A percentile compares a stretch with the other conserved stretches of the same genome.
phyloP scores from a whole-genome alignment of 2,797 vertebrate genomes.

The Gila robusta region DNA sequence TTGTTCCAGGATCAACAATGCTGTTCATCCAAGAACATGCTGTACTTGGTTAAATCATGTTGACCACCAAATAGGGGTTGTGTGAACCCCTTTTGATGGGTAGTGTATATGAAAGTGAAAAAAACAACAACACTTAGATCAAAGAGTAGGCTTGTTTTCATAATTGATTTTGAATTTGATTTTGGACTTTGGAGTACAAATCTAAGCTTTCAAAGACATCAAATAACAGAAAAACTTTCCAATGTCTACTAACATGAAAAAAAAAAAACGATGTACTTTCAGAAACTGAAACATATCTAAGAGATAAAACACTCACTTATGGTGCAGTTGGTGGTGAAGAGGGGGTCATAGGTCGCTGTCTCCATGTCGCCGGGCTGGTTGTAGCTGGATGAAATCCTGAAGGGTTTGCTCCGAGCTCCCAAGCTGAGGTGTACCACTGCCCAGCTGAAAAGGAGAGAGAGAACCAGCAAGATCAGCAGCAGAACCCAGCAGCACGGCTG shows the following conservation, averaged over 20 bases:
- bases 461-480: conserved; percentile 78
- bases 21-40: background rate
- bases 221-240: background rate
- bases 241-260: background rate
- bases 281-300: background rate
- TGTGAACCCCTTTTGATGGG: too few relatives aligned
- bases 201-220: background rate
- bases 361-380: conserved; percentile 72
- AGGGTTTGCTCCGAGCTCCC: conserved; percentile 72
- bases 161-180: background rate
- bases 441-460: conserved; percentile 86
- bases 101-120: too few relatives aligned
- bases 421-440: conserved; percentile 81
- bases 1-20: background rate
- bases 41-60: background rate
- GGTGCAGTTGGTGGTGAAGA: conserved; percentile 84
- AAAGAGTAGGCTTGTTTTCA: background rate
- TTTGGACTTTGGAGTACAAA: background rate
- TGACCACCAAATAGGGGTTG: too few relatives aligned
- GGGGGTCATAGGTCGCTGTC: conserved; percentile 75
- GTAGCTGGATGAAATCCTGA: conserved; percentile 79
- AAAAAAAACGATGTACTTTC: background rate
- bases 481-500: conserved; percentile 74
- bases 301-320: conserved; percentile 74
- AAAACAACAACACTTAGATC: too few relatives aligned